A percentile compares a stretch with the other conserved stretches of the same genome.
phyloP scores from a whole-genome alignment of 1,140 invertebrate genomes.

The Agrilus planipennis region DNA sequence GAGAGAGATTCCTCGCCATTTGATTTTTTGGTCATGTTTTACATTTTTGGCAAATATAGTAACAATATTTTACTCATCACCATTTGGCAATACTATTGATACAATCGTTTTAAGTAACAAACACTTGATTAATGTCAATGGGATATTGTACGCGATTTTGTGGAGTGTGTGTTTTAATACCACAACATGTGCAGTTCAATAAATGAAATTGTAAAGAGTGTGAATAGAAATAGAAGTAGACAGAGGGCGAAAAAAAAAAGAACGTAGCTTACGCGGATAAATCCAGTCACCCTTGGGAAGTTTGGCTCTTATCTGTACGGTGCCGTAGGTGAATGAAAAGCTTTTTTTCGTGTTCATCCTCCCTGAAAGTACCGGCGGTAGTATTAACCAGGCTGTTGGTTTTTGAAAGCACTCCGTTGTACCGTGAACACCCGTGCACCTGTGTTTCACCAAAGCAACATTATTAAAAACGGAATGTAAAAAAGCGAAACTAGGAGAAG shows the following conservation, averaged over 20 bases:
- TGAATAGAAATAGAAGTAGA: neutral
- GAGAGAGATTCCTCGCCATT: too few relatives aligned
- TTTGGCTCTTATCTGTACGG: conserved; percentile 63
- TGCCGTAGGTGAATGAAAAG: conserved; percentile 60
- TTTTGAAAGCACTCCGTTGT: conserved; percentile 38
- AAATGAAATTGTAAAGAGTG: neutral
- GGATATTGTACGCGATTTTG: too few relatives aligned
- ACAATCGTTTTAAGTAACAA: too few relatives aligned
- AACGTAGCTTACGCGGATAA: conserved; percentile 60
- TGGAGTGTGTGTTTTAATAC: too few relatives aligned
- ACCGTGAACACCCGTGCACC: conserved; percentile 44
- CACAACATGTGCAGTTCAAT: neutral
- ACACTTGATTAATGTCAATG: too few relatives aligned
- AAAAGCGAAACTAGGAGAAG: too few relatives aligned
- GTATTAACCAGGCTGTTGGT: conserved; percentile 39
- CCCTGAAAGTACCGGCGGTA: conserved; percentile 56
- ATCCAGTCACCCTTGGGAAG: conserved; percentile 67
- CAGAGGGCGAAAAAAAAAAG: too few relatives aligned
- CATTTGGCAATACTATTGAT: too few relatives aligned
- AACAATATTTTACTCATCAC: too few relatives aligned
- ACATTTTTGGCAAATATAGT: too few relatives aligned
- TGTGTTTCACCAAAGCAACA: too few relatives aligned
- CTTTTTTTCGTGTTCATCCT: conserved; percentile 50
- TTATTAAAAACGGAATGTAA: conserved; percentile 6
- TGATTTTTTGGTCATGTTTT: too few relatives aligned